These are phyloP conservation scores for Acanthurus leucopareius DNA, from an alignment of 2,797 vertebrate genomes.

Conservation along the genomic window DNA sequence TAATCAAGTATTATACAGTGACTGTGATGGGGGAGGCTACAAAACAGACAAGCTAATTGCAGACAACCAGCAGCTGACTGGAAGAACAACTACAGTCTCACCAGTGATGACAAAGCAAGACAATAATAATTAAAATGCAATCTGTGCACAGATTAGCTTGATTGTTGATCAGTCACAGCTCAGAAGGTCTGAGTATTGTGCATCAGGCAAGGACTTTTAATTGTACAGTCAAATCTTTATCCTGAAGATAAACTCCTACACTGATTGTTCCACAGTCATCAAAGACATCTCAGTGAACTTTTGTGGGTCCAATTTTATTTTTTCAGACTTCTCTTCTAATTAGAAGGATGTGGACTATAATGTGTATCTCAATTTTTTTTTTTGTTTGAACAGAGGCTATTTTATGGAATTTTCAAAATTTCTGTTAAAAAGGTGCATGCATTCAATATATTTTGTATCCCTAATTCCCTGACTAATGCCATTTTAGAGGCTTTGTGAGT, in stretches of 20 bases:
- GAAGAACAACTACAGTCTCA: slow-evolving; percentile 40
- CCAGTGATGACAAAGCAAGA: slow-evolving; percentile 52
- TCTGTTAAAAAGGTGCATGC: background rate
- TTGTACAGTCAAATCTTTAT: background rate
- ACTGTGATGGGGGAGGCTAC: slow-evolving; percentile 42
- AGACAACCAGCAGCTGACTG: slow-evolving; percentile 64
- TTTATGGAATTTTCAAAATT: too few relatives aligned
- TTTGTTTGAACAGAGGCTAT: too few relatives aligned
- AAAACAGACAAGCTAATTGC: slow-evolving; percentile 73
- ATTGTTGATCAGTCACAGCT: slow-evolving; percentile 29
- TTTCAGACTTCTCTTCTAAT: too few relatives aligned
- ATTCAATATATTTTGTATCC: background rate
- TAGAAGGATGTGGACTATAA: background rate
- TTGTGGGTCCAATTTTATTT: background rate
- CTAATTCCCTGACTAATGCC: background rate
- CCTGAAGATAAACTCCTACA: slow-evolving; percentile 5
- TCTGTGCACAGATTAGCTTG: slow-evolving; percentile 58
- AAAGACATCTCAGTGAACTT: background rate
- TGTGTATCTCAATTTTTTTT: too few relatives aligned
- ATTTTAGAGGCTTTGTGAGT: background rate
- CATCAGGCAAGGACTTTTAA: background rate
- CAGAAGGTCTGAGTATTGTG: slow-evolving; percentile 1
- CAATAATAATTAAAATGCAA: slow-evolving; percentile 75
- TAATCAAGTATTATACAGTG: slow-evolving; percentile 49
- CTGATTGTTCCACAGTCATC: slow-evolving; percentile 4